These are phyloP conservation scores for Andrena bicolor DNA, from an alignment of 2,888 invertebrate genomes.

Conservation along the genomic window DNA sequence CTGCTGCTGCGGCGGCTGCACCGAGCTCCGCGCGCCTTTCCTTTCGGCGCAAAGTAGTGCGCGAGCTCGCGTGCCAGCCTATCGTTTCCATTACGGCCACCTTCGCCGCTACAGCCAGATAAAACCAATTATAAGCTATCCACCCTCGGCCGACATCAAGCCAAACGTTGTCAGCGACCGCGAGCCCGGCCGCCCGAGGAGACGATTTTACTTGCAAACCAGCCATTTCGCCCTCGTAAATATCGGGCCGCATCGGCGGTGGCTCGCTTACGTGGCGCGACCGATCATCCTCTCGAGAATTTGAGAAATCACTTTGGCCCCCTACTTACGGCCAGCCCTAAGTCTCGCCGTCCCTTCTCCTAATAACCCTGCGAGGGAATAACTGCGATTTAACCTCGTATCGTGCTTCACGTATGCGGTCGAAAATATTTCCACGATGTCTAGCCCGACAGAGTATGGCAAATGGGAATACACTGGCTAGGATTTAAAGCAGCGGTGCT, in stretches of 20 bases:
- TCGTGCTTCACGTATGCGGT: not conserved
- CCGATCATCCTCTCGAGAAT: slow-evolving; percentile 57
- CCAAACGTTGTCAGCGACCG: slow-evolving; percentile 72
- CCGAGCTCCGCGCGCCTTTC: slow-evolving; percentile 27
- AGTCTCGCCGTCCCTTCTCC: not conserved
- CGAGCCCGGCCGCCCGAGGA: slow-evolving; percentile 55
- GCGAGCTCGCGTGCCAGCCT: slow-evolving; percentile 77
- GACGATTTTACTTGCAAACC: slow-evolving; percentile 77
- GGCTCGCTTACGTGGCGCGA: slow-evolving; percentile 51
- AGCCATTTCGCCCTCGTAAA: slow-evolving; percentile 70
- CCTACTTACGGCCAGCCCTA: not conserved
- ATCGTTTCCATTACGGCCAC: slow-evolving; percentile 80
- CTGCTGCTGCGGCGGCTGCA: slow-evolving; percentile 42
- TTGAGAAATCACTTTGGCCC: slow-evolving; percentile 66
- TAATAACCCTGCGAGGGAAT: not conserved
- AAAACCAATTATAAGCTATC: slow-evolving; percentile 83
- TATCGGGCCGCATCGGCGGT: slow-evolving; percentile 46
- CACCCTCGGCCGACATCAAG: slow-evolving; percentile 72
- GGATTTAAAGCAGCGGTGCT: not conserved
- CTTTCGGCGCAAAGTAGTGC: slow-evolving; percentile 39
- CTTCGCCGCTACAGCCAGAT: slow-evolving; percentile 75
- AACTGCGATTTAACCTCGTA: slow-evolving; percentile 19
- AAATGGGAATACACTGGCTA: not conserved
- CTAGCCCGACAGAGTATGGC: not conserved
- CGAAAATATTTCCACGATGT: not conserved